Percentiles rank a stretch among this genome's conserved stretches.
These are phyloP conservation scores for Atethmia centrago DNA, from an alignment of 2,888 invertebrate species.

Conservation along the genomic window DNA sequence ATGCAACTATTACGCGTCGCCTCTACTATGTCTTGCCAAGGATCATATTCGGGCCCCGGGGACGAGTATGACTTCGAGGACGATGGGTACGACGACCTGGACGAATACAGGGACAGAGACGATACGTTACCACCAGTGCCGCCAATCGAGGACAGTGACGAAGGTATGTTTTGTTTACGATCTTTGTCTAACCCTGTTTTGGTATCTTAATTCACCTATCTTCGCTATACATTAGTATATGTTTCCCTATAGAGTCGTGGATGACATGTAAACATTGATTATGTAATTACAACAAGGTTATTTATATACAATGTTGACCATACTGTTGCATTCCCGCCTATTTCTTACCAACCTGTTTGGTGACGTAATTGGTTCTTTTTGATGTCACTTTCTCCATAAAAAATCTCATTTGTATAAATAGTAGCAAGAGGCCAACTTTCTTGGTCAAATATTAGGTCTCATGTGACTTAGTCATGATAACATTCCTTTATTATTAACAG, in stretches of 20 bases:
- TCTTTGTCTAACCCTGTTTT: slow-evolving; percentile 77
- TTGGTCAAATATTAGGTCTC: slow-evolving; percentile 23
- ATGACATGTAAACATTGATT: slow-evolving; percentile 78
- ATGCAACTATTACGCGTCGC: slow-evolving; percentile 90
- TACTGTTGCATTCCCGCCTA: slow-evolving; percentile 82
- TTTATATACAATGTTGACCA: slow-evolving; percentile 61
- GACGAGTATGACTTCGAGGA: slow-evolving; percentile 94
- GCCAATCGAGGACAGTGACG: slow-evolving; percentile 91
- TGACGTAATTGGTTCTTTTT: slow-evolving; percentile 83
- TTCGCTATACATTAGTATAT: slow-evolving; percentile 54
- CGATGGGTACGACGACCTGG: slow-evolving; percentile 93
- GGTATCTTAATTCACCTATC: slow-evolving; percentile 74
- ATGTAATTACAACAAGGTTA: slow-evolving; percentile 78
- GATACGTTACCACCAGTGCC: slow-evolving; percentile 88
- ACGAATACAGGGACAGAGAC: slow-evolving; percentile 92
- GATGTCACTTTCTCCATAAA: slow-evolving; percentile 81
- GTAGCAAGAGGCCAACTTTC: slow-evolving; percentile 48
- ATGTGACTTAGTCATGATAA: slow-evolving; percentile 12
- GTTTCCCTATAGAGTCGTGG: slow-evolving; percentile 59
- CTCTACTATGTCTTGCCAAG: slow-evolving; percentile 92
- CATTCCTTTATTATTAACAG: background rate
- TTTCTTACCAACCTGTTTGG: slow-evolving; percentile 75
- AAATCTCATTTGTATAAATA: slow-evolving; percentile 34
- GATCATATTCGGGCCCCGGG: slow-evolving; percentile 92
- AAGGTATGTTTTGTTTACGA: slow-evolving; percentile 89